Evolutionary conservation across 2,888 invertebrate species (phyloP), one percentile per base, ranked within the genome.

Genomic region (Acleris literana): DNA sequence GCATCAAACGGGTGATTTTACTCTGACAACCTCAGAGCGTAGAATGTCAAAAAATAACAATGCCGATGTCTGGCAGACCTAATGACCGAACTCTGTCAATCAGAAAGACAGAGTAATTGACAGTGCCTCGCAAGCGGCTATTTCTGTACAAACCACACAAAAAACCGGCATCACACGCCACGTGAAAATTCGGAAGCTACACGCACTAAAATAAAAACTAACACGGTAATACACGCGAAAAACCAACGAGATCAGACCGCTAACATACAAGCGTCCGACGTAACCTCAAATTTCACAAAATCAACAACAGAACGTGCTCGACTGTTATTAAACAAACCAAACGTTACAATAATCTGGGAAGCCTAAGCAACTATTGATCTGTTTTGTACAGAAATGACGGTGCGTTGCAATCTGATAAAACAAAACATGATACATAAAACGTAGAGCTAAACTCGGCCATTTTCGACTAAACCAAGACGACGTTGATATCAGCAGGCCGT

Each of bases 1-100:
- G 49, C 2, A 49, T 49, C 20, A 20, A 11, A 20, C 20, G 18
- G 39, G 9, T 18, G 9, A 49, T 20, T 11, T 20, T 22, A 11
- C 13, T 48, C 39, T 20, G 44, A 46, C 22, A 57, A 43, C 16
- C 39, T 39, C 39, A 39, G 13, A 39, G 46, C 18, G 49, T 44
- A 43, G 46, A 60, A 59, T 46, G 33, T 60, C 61, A 62, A 53
- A 46, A 62, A 61, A 65, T 65, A 65, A 65, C 62, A 69, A 67
- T 70, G 69, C 66, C 56, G 51, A 58, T 53, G 54, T 48, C 72
- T 71, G 66, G 60, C 70, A 70, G 55, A 69, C 83, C 81, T 90
- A 91, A 91, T 87, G 90, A 90, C 87, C 86, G 78, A 82, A 79
- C 81, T 81, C 78, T 88, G 90, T 91, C 91, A 90, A 91, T 91